These are phyloP conservation scores for Anisognathus igniventris DNA, from an alignment of 2,797 vertebrate genomes.

Conservation along the genomic window DNA sequence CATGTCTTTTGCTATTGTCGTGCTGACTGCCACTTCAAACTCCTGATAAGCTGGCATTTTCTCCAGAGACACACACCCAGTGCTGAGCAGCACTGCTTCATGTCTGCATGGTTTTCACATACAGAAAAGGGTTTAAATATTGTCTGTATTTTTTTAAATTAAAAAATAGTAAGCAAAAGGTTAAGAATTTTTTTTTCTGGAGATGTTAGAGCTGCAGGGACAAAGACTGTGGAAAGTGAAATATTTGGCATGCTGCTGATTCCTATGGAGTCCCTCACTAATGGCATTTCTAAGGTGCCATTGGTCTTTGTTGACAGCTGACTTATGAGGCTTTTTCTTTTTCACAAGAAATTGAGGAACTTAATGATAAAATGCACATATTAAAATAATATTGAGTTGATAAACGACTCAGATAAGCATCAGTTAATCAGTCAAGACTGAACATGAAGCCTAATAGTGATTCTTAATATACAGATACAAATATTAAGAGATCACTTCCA, in stretches of 20 bases:
- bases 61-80: not conserved
- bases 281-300: not conserved
- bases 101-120: not conserved
- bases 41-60: not conserved
- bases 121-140: not conserved
- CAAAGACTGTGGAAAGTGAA: not conserved
- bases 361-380: not conserved
- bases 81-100: not conserved
- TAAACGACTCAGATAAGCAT: not conserved
- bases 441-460: fast-evolving
- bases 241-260: not conserved
- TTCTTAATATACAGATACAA: not conserved
- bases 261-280: not conserved
- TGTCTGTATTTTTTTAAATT: not conserved
- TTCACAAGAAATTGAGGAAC: not conserved
- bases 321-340: not conserved
- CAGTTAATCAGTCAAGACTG: not conserved
- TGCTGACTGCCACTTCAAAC: not conserved
- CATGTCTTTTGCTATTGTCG: not conserved
- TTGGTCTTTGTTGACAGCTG: not conserved
- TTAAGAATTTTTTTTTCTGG: not conserved
- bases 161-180: not conserved
- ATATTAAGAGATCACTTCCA: not conserved
- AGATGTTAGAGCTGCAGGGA: not conserved
- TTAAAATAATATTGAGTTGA: not conserved